Conservation (phyloP, 2,888 invertebrate species). For the Eubasilissa splendida region DNA sequence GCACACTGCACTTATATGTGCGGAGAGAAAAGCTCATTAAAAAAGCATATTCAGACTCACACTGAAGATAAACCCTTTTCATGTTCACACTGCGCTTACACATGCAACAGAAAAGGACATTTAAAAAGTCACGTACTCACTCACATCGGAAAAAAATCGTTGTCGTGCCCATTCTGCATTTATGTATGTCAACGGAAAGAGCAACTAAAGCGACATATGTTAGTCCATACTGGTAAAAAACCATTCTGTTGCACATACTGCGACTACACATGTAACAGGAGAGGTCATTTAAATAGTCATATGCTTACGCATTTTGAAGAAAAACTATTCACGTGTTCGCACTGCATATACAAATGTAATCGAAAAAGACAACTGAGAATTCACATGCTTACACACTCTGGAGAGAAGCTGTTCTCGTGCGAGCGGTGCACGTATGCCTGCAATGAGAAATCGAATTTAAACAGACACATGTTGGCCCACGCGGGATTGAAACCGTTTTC, state of each 20-base stretch:
- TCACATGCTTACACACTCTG: too few relatives aligned
- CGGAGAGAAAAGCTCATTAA: neutral
- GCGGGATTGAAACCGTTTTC: neutral
- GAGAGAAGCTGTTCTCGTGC: too few relatives aligned
- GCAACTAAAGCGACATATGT: neutral
- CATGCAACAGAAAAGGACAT: neutral
- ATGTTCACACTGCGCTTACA: neutral
- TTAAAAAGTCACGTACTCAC: neutral
- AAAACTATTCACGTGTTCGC: slow-evolving; percentile 1
- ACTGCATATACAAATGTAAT: too few relatives aligned
- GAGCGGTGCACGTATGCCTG: neutral
- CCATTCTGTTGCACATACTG: neutral
- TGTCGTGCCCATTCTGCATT: neutral
- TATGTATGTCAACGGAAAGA: neutral
- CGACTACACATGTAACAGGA: slow-evolving; percentile 4
- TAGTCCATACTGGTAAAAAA: neutral
- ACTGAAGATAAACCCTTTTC: slow-evolving; percentile 22
- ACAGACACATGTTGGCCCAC: neutral
- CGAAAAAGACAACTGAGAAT: too few relatives aligned
- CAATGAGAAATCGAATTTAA: neutral
- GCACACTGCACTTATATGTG: neutral
- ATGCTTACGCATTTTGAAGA: neutral
- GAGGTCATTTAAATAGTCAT: neutral
- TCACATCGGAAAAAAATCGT: slow-evolving; percentile 6
- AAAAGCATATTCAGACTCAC: neutral